These are phyloP conservation scores for Eulemur coronatus DNA, from an alignment of 2,797 vertebrate genomes.

Conservation along the genomic window DNA sequence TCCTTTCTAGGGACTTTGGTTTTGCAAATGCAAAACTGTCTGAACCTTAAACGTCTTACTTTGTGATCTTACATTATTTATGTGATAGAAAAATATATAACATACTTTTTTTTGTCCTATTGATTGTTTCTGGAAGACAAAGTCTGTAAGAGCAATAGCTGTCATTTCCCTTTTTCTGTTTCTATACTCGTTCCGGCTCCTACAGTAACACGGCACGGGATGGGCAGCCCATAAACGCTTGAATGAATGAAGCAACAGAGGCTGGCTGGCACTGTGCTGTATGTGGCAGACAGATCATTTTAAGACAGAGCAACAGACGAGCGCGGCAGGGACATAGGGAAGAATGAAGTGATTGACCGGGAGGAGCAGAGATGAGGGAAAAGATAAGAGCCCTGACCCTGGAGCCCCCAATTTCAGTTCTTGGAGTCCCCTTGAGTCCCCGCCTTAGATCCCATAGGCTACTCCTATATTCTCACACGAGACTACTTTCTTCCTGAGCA, in stretches of 20 bases:
- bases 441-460: fast-evolving
- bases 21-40: neutral
- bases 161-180: neutral
- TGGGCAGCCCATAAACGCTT: neutral
- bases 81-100: fast-evolving
- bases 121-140: neutral
- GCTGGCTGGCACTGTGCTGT: fast-evolving
- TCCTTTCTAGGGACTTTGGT: neutral
- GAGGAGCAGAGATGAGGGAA: neutral
- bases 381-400: fast-evolving
- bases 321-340: neutral
- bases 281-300: neutral
- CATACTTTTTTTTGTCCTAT: fast-evolving
- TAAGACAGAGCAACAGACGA: neutral
- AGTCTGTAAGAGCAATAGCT: fast-evolving
- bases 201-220: fast-evolving
- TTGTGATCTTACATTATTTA: neutral
- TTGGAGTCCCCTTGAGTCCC: fast-evolving
- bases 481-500: neutral
- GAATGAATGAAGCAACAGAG: neutral
- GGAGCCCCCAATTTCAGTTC: no score
- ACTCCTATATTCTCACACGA: fast-evolving
- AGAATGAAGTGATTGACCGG: no score
- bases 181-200: fast-evolving
- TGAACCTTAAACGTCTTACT: neutral